Evolutionary conservation across 2,113 vertebrate species (phyloP).

Genomic region (Microcebus lehilahytsara): DNA sequence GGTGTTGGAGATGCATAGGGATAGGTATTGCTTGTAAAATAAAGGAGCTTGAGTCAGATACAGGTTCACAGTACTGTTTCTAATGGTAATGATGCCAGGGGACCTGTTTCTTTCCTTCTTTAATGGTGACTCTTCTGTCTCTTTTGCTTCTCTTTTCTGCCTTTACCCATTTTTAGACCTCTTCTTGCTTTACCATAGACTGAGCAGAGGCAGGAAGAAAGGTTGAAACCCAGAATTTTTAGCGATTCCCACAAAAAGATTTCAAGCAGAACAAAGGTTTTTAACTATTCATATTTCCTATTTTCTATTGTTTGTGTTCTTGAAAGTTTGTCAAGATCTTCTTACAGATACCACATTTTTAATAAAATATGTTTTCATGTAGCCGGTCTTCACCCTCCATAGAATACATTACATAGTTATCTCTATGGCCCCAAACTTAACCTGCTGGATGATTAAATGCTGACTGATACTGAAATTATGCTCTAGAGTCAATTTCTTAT

Average conservation of each 20-base stretch:
- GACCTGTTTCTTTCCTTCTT: neutral
- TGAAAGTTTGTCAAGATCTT: neutral
- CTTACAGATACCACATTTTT: neutral
- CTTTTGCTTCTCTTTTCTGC: neutral
- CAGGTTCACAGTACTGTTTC: neutral
- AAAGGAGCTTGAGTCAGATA: neutral
- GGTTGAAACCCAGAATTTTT: neutral
- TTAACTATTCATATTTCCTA: neutral
- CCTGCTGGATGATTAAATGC: neutral
- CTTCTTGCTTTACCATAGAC: neutral
- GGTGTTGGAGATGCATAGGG: too few relatives aligned
- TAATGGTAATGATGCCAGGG: accelerated
- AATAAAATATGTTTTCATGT: neutral
- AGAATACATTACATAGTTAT: neutral
- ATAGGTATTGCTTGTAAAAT: neutral
- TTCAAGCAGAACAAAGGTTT: neutral
- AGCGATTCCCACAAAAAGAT: neutral
- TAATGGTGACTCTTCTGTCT: neutral
- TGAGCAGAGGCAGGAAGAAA: neutral
- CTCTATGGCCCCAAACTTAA: neutral
- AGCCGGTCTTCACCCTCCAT: neutral
- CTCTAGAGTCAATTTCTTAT: neutral
- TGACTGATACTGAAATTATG: neutral
- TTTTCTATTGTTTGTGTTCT: neutral
- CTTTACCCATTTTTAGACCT: neutral